phyloP scores from a whole-genome alignment of 2,888 invertebrate species.

The Druceiella hillmani region DNA sequence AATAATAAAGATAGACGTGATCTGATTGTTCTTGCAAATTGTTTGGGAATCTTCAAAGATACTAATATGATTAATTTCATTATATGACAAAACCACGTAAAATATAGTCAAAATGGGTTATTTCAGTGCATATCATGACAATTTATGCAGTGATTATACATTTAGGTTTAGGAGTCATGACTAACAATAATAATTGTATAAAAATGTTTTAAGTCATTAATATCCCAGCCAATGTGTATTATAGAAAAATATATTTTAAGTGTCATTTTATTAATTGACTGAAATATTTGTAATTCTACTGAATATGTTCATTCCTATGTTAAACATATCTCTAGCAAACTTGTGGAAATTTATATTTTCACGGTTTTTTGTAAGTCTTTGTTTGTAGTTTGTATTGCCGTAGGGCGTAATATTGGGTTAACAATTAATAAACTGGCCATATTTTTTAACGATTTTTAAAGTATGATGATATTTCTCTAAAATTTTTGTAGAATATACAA shows the following conservation, averaged over 20 bases:
- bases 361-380: too few relatives aligned
- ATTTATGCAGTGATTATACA: constrained; percentile 52
- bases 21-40: background rate
- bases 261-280: constrained; percentile 44
- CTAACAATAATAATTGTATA: constrained; percentile 47
- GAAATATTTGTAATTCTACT: constrained; percentile 50
- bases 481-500: too few relatives aligned
- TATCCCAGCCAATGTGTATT: constrained; percentile 45
- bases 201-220: constrained; percentile 48
- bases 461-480: too few relatives aligned
- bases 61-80: constrained; percentile 38
- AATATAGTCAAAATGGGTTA: constrained; percentile 43
- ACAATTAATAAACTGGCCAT: too few relatives aligned
- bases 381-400: too few relatives aligned
- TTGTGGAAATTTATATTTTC: too few relatives aligned
- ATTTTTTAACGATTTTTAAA: too few relatives aligned
- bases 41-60: constrained; percentile 30
- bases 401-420: too few relatives aligned
- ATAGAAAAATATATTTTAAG: constrained; percentile 51
- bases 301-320: constrained; percentile 50
- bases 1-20: constrained; percentile 39
- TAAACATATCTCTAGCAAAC: too few relatives aligned
- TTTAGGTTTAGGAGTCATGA: constrained; percentile 53
- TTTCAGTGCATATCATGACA: constrained; percentile 53
- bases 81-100: constrained; percentile 33